phyloP scores from a whole-genome alignment of 2,888 invertebrate genomes.

The Leptura quadrifasciata region DNA sequence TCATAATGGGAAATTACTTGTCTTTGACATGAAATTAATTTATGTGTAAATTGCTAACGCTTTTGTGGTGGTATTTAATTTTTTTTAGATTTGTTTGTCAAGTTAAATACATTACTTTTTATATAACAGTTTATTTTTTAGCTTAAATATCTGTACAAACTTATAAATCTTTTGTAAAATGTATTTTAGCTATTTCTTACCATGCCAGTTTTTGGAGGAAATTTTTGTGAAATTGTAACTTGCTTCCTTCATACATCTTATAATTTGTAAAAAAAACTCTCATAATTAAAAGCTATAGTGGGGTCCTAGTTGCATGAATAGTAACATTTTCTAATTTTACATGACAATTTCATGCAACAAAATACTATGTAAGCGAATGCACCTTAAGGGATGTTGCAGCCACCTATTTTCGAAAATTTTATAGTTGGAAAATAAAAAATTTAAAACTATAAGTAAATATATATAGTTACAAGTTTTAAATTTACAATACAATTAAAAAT shows the following conservation, averaged over 20 bases:
- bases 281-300: background rate
- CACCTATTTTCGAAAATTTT: background rate
- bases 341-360: background rate
- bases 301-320: background rate
- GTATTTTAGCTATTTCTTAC: background rate
- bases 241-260: background rate
- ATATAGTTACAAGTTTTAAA: background rate
- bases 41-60: too few relatives aligned
- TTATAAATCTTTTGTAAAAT: background rate
- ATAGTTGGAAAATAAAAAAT: background rate
- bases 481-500: constrained; percentile 2
- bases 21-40: too few relatives aligned
- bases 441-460: background rate
- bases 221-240: background rate
- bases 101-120: background rate
- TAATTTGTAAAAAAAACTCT: background rate
- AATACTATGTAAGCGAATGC: background rate
- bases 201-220: background rate
- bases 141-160: background rate
- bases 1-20: too few relatives aligned
- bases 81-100: background rate
- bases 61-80: too few relatives aligned
- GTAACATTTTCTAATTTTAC: background rate
- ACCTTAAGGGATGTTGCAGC: too few relatives aligned
- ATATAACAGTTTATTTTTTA: background rate